Evolutionary conservation across 2,113 vertebrate genomes (phyloP).

Genomic region (Scopus umbretta): DNA sequence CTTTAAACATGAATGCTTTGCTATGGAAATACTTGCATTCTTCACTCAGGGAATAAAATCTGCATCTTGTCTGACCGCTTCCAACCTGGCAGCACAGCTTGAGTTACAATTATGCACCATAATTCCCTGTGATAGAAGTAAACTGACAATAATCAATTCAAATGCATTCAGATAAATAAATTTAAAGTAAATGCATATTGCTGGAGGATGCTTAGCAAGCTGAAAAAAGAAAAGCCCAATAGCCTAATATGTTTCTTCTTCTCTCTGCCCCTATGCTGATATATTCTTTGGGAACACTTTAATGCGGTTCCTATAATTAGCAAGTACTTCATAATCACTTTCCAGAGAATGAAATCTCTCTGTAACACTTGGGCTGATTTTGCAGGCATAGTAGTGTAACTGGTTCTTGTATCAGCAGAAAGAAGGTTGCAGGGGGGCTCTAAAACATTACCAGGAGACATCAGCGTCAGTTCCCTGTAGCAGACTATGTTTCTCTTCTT

Average conservation of each 20-base stretch:
- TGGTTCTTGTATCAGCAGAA: background rate
- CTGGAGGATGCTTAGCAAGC: background rate
- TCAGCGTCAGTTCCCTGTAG: background rate
- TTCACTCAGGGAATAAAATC: conserved; percentile 15
- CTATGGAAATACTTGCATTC: conserved; percentile 44
- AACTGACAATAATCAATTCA: conserved; percentile 19
- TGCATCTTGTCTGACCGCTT: background rate
- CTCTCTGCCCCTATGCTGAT: background rate
- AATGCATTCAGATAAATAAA: conserved; percentile 31
- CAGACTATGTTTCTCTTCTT: background rate
- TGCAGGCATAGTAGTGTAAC: background rate
- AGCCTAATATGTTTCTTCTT: background rate
- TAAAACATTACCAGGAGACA: background rate
- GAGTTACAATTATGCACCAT: background rate
- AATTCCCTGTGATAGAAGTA: background rate
- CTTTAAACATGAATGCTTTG: conserved; percentile 38
- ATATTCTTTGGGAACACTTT: background rate
- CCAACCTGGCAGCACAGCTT: background rate
- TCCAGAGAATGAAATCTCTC: background rate
- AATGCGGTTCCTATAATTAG: background rate
- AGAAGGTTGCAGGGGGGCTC: background rate
- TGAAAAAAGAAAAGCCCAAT: background rate
- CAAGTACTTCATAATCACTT: background rate
- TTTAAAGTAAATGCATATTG: background rate
- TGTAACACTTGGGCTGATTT: background rate